These are phyloP conservation scores for Setophaga coronata DNA, from an alignment of 2,113 vertebrate genomes.

Conservation along the genomic window DNA sequence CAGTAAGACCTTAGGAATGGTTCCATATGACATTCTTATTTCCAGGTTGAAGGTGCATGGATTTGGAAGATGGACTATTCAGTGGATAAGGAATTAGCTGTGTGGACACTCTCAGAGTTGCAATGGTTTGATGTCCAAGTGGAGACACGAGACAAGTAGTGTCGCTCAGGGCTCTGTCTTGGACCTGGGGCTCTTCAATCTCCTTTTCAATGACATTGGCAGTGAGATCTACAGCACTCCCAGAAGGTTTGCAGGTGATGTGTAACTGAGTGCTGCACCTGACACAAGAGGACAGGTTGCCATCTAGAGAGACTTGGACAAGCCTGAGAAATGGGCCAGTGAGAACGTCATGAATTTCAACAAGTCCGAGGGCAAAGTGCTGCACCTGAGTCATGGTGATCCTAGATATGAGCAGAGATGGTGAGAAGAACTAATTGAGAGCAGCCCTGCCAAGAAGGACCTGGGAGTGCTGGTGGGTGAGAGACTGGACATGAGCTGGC, in stretches of 20 bases:
- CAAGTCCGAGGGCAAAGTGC: neutral
- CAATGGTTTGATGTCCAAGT: neutral
- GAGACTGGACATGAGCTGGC: too few relatives aligned
- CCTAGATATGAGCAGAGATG: neutral
- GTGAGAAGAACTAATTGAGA: neutral
- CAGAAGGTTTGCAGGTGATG: neutral
- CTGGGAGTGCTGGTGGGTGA: neutral
- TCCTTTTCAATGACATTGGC: neutral
- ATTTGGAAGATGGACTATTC: neutral
- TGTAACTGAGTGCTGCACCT: neutral
- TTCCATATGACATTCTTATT: neutral
- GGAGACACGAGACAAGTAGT: rapidly evolving
- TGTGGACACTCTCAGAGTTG: too few relatives aligned
- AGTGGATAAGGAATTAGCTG: neutral
- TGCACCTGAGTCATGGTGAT: neutral
- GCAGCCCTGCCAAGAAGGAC: neutral
- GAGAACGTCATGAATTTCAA: neutral
- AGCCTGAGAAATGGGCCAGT: neutral
- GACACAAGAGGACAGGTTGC: neutral
- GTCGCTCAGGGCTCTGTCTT: neutral
- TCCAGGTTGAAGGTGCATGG: rapidly evolving
- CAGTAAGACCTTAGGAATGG: neutral
- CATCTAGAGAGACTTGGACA: neutral
- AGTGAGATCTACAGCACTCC: neutral
- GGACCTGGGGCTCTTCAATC: neutral